Base-by-base conservation (phyloP, 2,113 vertebrate species). In the Sakesphorus luctuosus region DNA sequence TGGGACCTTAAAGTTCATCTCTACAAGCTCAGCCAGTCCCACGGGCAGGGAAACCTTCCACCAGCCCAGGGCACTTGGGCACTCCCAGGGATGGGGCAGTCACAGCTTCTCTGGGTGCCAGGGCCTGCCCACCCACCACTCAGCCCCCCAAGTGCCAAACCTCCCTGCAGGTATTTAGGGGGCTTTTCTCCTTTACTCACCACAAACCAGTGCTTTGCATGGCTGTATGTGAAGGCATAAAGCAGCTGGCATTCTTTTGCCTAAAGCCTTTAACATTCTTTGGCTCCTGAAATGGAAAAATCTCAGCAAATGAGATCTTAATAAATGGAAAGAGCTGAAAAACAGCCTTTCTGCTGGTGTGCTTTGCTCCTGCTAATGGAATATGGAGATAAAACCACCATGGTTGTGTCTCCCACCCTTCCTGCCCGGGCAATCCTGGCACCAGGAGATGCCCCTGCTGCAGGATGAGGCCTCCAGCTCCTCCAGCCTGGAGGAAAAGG, bases 231-330 rank as follows among this genome's bases (percentile, higher is more conserved):
- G 28, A 90, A 86, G 90, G 83, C 33, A 15, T n/a, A 89, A 90
- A 84, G 85, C 88, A 86, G 80, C 56, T 63, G 62, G 69, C 89
- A 63, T 21, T 44, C 72, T 65, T 56, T 52, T 59, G 23, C 6
- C 17, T 4, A 3, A 59, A 86, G 86, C 56, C 90, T 94, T 94
- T 81, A 90, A 90, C 94, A 69, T 92, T 93, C 80, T 95, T 90
- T 96, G 96, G 96, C 93, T 93, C 52, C 46, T 78, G 2, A 4
- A n/a, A 72, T 50, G 96, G 96, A 94, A 97, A 97, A 93, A 95
- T 82, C 91, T 44, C 56, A 92, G 77, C 89, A 94, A 94, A 94
- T 75, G 72, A 84, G 69, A 89, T 56, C 74, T 84, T 87, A 93
- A 92, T 87, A 94, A 96, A 97, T 91, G 90, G 93, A 92, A 94